Evolutionary conservation across 2,113 vertebrate genomes (phyloP).

Genomic region (Alligator sinensis): DNA sequence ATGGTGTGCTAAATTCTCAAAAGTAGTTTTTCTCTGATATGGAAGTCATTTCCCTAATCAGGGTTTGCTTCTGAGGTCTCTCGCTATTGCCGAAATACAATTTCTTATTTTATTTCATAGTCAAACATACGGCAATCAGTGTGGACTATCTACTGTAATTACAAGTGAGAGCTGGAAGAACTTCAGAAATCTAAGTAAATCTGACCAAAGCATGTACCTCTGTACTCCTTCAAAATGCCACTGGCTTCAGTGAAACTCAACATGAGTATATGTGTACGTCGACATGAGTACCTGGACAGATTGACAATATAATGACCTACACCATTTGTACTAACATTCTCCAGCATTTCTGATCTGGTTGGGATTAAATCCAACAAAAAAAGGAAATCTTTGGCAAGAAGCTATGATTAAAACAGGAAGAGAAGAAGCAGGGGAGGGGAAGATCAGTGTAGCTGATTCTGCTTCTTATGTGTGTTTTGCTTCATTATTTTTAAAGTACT

Average conservation of each 20-base stretch:
- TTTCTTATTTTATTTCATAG: background rate
- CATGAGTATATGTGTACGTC: background rate
- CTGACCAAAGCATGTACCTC: too few relatives aligned
- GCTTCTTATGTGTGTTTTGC: background rate
- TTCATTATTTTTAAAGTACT: too few relatives aligned
- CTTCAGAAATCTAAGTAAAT: too few relatives aligned
- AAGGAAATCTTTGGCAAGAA: background rate
- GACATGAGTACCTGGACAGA: background rate
- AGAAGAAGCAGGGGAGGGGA: background rate
- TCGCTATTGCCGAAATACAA: background rate
- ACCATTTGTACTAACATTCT: background rate
- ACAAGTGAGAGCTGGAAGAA: too few relatives aligned
- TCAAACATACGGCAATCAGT: background rate
- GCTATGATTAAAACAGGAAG: background rate
- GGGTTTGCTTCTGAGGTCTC: background rate
- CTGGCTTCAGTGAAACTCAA: background rate
- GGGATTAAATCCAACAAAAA: background rate
- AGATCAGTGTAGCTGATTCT: background rate
- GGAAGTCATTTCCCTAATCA: background rate
- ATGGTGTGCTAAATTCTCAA: background rate
- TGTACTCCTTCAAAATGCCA: too few relatives aligned
- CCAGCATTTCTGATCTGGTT: background rate
- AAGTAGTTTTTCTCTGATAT: background rate
- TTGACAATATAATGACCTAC: background rate
- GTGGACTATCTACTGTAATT: background rate